Evolutionary conservation across 2,113 vertebrate genomes (phyloP), one percentile per base, ranked within the genome.

Genomic region (Sebastes fasciatus): DNA sequence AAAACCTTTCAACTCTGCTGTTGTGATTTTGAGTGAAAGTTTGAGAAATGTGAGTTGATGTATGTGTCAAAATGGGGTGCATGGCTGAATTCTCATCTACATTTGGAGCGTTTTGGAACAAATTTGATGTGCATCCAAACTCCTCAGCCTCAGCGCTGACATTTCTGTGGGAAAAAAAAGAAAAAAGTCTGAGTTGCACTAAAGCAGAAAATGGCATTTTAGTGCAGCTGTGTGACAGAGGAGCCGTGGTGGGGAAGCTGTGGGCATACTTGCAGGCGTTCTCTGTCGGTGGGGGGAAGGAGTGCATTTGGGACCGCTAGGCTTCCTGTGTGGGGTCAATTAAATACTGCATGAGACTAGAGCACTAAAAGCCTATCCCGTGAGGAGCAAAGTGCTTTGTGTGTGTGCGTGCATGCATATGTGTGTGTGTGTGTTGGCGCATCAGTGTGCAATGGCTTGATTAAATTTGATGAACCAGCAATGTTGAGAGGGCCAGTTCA

Each of bases 321-420:
- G 94, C 94, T 95, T 96, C 94, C 95, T 95, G 94, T 95, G 93
- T 91, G 91, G 93, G 94, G 94, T 95, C 94, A 95, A 95, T 95
- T 95, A 95, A 96, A 96, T 96, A 96, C 95, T 96, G 95, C 94
- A 95, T 96, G 95, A 96, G 95, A 94, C 93, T 34, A 94, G 94
- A 94, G 94, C 95, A 95, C 95, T 96, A 95, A 96, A 95, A 95
- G 95, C 95, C 93, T 92, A 91, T 94, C 94, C 94, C 88, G 76
- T 77, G 92, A 94, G 94, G 89, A 93, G 91, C 49, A 42, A 88
- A 95, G 94, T 94, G 94, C 93, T 94, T 86, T 94, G 80, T 79
- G 68, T 77, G 67, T 52, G 68, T 78, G 82, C 51, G 62, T 68
- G 78, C 49, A 62, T 64, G 73, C 26, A 48, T 57, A 65, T 62